These are phyloP conservation scores for Zaprionus tsacasi DNA, from an alignment of 1,140 invertebrate genomes.

Conservation along the genomic window DNA sequence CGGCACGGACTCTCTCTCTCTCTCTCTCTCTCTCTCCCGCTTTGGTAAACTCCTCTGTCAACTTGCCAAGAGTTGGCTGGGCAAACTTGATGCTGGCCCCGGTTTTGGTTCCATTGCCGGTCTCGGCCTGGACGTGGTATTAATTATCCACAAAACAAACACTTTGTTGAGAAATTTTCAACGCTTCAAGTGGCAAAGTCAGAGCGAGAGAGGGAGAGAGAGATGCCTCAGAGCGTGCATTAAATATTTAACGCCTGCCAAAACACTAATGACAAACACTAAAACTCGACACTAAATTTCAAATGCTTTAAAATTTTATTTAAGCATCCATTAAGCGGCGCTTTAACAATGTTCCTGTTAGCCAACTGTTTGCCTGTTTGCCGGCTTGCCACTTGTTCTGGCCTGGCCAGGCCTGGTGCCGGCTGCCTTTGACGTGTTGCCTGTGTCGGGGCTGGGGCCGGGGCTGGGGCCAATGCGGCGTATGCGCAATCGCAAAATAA, in stretches of 20 bases:
- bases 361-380: background rate
- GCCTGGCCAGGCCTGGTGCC: background rate
- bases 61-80: slow-evolving; percentile 27
- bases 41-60: slow-evolving; percentile 30
- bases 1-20: background rate
- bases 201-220: no score
- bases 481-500: slow-evolving; percentile 72
- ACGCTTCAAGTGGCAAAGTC: slow-evolving; percentile 23
- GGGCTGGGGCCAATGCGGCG: slow-evolving; percentile 40
- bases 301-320: slow-evolving; percentile 80
- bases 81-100: background rate
- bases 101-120: background rate
- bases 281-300: slow-evolving; percentile 75
- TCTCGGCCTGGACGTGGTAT: slow-evolving; percentile 45
- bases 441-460: background rate
- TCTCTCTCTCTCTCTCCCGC: no score
- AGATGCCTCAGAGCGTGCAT: slow-evolving; percentile 33
- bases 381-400: background rate
- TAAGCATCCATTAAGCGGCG: slow-evolving; percentile 74
- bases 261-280: slow-evolving; percentile 81
- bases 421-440: slow-evolving; percentile 7
- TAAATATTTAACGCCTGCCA: slow-evolving; percentile 81
- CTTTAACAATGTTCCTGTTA: slow-evolving; percentile 43
- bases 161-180: slow-evolving; percentile 66
- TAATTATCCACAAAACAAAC: slow-evolving; percentile 77